Base-by-base conservation (phyloP, 37 sponge, comb jelly and placozoan genomes). In the Eunapius fragilis region DNA sequence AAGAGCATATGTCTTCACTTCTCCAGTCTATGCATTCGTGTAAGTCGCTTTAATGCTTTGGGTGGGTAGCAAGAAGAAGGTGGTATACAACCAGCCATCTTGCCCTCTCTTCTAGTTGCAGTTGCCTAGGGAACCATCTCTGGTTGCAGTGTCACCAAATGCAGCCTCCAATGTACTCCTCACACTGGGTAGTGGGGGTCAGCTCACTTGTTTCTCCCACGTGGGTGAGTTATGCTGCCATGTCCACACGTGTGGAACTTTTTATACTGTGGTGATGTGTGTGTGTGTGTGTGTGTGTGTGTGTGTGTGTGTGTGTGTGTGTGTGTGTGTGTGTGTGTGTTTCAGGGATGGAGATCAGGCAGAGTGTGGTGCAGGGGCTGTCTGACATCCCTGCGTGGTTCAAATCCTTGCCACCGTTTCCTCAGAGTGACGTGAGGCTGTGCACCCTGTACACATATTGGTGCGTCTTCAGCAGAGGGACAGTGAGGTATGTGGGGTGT, bases 401-500 rank as follows among this genome's bases (percentile, higher is more conserved):
- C 71, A 33, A 71, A 71, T 82, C 69, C 24, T 80, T 35, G n/a
- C 31, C 83, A 27, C 30, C 73, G 31, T 27, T 50, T 32, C 48
- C 50, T 41, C 2, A 41, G 22, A 69, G 35, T 19, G 19, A 19
- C 33, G 25, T 86, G 3, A 86, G 89, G 28, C 37, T 89, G 27
- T 87, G 87, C 75, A 34, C 36, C 28, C 41, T 85, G n/a, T 87
- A 93, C 38, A 87, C 87, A 49, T 84, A 80, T 80, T 76, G 68
- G 79, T 90, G 93, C 35, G 50, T 87, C 47, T 68, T 79, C 67
- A 22, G 67, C 84, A 89, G 74, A 34, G 93, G 93, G 69, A 82
- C 74, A 36, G 24, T 89, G 49, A 89, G 93, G 93, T 93, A 23
- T 13, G 85, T 35, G 28, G n/a, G n/a, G 27, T 23, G 30, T 28